Evolutionary conservation across 2,797 vertebrate species (phyloP).

Genomic region (Sebastes itinus): DNA sequence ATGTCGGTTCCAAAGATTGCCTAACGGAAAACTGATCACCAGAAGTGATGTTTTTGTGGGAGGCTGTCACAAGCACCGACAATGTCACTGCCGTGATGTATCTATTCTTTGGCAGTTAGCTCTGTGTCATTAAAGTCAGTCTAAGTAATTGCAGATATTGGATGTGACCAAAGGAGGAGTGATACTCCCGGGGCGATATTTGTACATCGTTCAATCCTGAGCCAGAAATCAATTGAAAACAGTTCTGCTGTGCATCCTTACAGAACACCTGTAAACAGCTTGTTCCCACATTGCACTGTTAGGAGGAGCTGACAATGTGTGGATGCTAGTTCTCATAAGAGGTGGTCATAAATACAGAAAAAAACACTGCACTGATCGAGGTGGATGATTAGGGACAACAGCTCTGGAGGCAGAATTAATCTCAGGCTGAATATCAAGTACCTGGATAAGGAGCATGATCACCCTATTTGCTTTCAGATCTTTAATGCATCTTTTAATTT

Average conservation of each 20-base stretch:
- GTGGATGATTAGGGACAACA: not conserved
- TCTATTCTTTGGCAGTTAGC: conserved; percentile 10
- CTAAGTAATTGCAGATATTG: conserved; percentile 51
- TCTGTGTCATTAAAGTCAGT: conserved; percentile 37
- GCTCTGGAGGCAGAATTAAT: not conserved
- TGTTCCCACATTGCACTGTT: not conserved
- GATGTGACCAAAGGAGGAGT: conserved; percentile 48
- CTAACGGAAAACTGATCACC: not conserved
- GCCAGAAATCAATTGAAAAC: conserved; percentile 57
- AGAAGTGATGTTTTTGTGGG: not conserved
- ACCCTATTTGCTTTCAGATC: not conserved
- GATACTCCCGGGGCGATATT: conserved; percentile 46
- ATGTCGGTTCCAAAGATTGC: not conserved
- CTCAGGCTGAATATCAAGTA: conserved; percentile 1
- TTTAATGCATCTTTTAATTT: not conserved
- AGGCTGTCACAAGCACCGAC: not conserved
- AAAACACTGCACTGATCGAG: not conserved
- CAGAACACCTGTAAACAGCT: not conserved
- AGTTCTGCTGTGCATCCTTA: conserved; percentile 34
- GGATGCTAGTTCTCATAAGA: not conserved
- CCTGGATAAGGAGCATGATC: not conserved
- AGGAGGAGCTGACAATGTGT: not conserved
- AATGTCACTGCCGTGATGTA: not conserved
- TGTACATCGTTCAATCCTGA: conserved; percentile 42
- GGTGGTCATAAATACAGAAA: not conserved